phyloP scores from a whole-genome alignment of 1,140 invertebrate genomes.

The Temnothorax nylanderi region DNA sequence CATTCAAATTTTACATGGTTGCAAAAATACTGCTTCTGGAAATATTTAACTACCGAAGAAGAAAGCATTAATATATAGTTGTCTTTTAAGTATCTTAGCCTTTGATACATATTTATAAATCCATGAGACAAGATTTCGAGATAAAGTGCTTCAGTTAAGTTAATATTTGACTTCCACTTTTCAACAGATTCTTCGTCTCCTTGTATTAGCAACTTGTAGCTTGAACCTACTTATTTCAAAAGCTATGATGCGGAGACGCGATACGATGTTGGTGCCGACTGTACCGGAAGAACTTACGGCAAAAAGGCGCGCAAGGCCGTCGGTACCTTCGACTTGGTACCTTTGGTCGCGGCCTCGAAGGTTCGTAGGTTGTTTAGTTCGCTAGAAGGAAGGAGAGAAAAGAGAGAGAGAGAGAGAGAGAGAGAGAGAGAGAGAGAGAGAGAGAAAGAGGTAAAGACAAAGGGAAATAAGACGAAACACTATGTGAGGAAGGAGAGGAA shows the following conservation, averaged over 20 bases:
- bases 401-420: not conserved
- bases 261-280: conserved; percentile 59
- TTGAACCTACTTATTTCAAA: not conserved
- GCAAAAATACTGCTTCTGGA: not conserved
- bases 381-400: conserved; percentile 26
- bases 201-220: not conserved
- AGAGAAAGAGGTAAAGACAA: conserved; percentile 59
- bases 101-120: not conserved
- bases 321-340: conserved; percentile 57
- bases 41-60: not conserved
- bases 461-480: conserved; percentile 73
- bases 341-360: conserved; percentile 56
- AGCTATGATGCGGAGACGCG: not conserved
- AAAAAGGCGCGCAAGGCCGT: conserved; percentile 70
- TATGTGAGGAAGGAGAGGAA: conserved; percentile 50
- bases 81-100: not conserved
- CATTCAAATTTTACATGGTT: not conserved
- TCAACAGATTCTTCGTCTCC: not conserved
- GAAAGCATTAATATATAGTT: not conserved
- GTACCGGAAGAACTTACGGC: conserved; percentile 71
- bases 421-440: not conserved
- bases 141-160: not conserved
- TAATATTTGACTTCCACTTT: conserved; percentile 8
- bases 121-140: not conserved
- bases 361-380: conserved; percentile 67